These are phyloP conservation scores for Megalonaias nervosa DNA, from an alignment of 1,140 invertebrate species.

Conservation along the genomic window DNA sequence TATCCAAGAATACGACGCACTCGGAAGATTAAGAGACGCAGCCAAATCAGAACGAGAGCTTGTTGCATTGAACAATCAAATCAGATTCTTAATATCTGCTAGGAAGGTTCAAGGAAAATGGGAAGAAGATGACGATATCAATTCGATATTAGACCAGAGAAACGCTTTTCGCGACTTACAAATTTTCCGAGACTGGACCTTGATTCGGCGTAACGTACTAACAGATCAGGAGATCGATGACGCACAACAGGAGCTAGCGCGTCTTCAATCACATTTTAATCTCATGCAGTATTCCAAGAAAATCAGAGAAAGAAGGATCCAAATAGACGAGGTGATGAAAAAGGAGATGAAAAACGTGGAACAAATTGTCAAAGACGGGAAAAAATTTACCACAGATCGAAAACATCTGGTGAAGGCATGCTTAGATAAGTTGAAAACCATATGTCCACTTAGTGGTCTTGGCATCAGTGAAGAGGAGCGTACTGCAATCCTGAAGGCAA, in stretches of 20 bases:
- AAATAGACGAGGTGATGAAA: constrained; percentile 11
- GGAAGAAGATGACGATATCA: neutral
- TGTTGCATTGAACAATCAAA: constrained; percentile 23
- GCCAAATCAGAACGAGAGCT: constrained; percentile 23
- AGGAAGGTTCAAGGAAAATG: constrained; percentile 8
- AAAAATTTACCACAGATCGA: constrained; percentile 9
- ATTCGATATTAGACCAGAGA: neutral
- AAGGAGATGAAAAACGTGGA: constrained; percentile 21
- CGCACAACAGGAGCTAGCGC: constrained; percentile 10
- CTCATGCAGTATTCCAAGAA: constrained; percentile 15
- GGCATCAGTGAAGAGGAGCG: constrained; percentile 74
- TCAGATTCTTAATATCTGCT: constrained; percentile 5
- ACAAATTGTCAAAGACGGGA: constrained; percentile 3
- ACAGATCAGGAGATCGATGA: constrained; percentile 25
- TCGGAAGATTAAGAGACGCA: no score
- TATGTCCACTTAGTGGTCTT: constrained; percentile 51
- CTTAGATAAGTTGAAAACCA: constrained; percentile 28
- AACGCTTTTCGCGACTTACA: constrained; percentile 3
- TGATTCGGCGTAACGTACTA: constrained; percentile 17
- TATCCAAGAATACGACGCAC: no score
- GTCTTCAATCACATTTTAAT: constrained; percentile 13
- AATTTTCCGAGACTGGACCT: constrained; percentile 12
- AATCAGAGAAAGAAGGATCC: constrained; percentile 12
- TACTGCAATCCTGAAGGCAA: constrained; percentile 76
- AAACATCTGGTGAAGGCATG: constrained; percentile 29